A percentile compares a stretch with the other conserved stretches of the same genome.
phyloP scores from a whole-genome alignment of 37 sponge, comb jelly and placozoan species.

The Mnemiopsis leidyi region DNA sequence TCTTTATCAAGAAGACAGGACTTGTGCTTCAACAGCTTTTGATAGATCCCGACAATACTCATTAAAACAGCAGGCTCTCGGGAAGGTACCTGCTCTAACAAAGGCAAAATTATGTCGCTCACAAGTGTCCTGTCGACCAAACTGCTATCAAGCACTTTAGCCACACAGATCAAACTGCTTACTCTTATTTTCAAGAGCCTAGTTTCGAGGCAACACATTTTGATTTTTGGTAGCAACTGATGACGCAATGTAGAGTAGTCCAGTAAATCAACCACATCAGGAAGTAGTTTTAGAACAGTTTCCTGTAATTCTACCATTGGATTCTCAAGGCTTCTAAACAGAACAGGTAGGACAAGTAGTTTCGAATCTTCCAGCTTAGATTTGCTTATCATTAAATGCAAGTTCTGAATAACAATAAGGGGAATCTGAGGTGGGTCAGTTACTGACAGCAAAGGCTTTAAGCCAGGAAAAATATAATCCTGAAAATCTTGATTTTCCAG shows the following conservation, averaged over 20 bases:
- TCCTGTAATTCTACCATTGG: slow-evolving; percentile 46
- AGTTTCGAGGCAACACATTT: slow-evolving; percentile 45
- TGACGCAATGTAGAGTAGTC: slow-evolving; percentile 45
- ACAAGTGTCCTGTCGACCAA: not conserved
- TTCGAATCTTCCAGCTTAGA: slow-evolving; percentile 31
- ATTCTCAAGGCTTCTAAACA: slow-evolving; percentile 25
- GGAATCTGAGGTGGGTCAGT: slow-evolving; percentile 47
- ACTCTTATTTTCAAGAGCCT: slow-evolving; percentile 41
- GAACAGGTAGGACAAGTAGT: not conserved
- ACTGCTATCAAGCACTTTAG: slow-evolving; percentile 30
- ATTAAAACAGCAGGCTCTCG: slow-evolving; percentile 48
- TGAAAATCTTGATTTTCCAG: slow-evolving; percentile 31
- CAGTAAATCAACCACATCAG: slow-evolving; percentile 39
- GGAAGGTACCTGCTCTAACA: slow-evolving; percentile 55
- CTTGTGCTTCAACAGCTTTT: slow-evolving; percentile 41
- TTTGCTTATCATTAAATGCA: slow-evolving; percentile 33
- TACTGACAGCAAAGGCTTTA: not conserved
- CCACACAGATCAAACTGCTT: slow-evolving; percentile 51
- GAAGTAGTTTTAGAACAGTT: slow-evolving; percentile 33
- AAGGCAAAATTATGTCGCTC: slow-evolving; percentile 4
- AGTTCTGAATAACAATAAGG: slow-evolving; percentile 31
- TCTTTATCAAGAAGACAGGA: slow-evolving; percentile 3
- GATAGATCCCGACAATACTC: slow-evolving; percentile 54
- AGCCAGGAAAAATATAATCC: slow-evolving; percentile 4
- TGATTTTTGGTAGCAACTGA: slow-evolving; percentile 49